Conservation (phyloP, 2,113 vertebrate species). For the Tamias sibiricus region DNA sequence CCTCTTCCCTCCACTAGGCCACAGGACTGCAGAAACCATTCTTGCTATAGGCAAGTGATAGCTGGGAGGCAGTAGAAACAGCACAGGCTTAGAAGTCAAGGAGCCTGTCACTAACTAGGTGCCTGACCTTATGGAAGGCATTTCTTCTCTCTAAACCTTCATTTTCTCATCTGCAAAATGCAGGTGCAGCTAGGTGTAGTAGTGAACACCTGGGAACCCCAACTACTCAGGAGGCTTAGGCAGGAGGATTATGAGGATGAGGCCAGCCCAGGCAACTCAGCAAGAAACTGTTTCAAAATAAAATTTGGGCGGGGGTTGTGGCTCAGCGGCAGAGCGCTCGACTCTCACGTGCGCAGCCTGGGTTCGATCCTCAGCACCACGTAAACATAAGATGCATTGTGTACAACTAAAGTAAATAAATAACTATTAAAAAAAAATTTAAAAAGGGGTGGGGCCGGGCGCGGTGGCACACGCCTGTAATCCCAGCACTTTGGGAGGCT, state of each 20-base stretch:
- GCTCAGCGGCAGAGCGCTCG: too few species aligned
- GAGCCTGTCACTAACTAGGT: neutral
- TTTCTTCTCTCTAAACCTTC: neutral
- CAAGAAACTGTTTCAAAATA: neutral
- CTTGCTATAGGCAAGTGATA: neutral
- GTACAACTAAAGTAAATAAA: too few species aligned
- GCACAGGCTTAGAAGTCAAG: neutral
- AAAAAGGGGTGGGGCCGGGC: too few species aligned
- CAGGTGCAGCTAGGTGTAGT: neutral
- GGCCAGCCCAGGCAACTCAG: neutral
- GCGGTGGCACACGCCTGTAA: too few species aligned
- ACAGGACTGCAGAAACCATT: neutral
- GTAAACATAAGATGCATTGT: too few species aligned
- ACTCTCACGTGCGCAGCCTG: too few species aligned
- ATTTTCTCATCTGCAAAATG: neutral
- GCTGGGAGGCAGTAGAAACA: neutral
- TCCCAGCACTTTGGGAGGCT: too few species aligned
- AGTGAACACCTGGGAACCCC: neutral
- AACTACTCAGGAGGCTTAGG: neutral
- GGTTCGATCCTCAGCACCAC: too few species aligned
- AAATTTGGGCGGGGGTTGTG: too few species aligned
- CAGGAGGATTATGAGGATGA: neutral
- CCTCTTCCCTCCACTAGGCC: neutral
- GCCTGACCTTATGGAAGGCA: neutral
- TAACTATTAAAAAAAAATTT: too few species aligned